Conservation (phyloP, 2,797 vertebrate genomes). For the Platalea minor region DNA sequence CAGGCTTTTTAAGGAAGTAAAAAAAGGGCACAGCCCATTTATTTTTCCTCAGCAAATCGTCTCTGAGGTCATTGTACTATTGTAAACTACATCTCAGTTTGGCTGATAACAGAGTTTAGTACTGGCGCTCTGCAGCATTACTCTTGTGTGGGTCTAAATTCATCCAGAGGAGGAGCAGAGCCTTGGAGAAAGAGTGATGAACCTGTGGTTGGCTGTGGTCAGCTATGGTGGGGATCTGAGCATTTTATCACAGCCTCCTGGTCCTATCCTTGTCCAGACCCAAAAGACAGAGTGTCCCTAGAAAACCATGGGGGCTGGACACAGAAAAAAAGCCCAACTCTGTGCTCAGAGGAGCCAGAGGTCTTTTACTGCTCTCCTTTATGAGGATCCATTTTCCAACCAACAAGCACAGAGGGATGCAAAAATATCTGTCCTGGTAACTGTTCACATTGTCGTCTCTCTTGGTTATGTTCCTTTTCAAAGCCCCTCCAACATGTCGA, state of each 20-base stretch:
- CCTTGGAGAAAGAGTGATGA: background rate
- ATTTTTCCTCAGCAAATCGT: slow-evolving; percentile 1
- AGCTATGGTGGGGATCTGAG: background rate
- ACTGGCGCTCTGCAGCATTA: background rate
- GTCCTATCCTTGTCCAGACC: background rate
- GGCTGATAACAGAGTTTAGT: background rate
- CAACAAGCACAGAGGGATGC: background rate
- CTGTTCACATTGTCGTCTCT: background rate
- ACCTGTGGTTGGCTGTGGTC: background rate
- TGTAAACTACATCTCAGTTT: background rate
- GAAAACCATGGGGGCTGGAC: background rate
- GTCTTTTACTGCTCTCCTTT: background rate
- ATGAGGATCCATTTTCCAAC: background rate
- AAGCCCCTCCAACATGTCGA: background rate
- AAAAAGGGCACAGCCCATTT: background rate
- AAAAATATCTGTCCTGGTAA: background rate
- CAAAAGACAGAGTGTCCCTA: background rate
- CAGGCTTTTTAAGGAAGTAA: slow-evolving; percentile 34
- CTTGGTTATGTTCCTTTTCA: background rate
- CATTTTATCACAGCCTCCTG: background rate
- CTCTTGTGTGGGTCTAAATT: background rate
- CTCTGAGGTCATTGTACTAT: slow-evolving; percentile 4
- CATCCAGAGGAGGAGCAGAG: background rate
- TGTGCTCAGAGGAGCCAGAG: background rate
- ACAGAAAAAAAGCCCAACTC: background rate